Evolutionary conservation across 2,888 invertebrate genomes (phyloP), one percentile per base, ranked within the genome.

Genomic region (Yponomeuta cagnagella): DNA sequence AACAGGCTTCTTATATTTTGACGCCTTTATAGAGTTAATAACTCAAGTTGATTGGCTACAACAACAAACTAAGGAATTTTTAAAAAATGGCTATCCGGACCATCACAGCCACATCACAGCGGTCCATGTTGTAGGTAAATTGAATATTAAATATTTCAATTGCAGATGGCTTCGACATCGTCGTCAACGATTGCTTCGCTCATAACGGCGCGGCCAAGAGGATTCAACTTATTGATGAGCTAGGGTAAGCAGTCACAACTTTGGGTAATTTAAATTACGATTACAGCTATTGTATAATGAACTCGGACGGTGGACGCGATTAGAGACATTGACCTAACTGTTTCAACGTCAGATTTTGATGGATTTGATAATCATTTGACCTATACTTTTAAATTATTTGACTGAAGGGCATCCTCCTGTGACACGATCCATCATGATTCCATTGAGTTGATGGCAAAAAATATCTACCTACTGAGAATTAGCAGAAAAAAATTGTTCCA

Each of bases 201-300:
- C 98, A 98, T 85, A 98, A 98, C 87, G 98, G 98, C 67, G 98
- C 97, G 10, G 96, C 96, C 71, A 98, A 98, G 84, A 95, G 96
- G 79, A 97, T 98, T 78, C 97, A 97, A 82, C 93, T 98, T 65
- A 98, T 98, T 75, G 98, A 98, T 84, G 97, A 97, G 88, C 96
- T 95, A 83, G 98, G 98, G 96, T 96, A 90, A 88, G 93, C 52
- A 12, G 52, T 43, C 43, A 43, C 12, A 9, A 12, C 52, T 58
- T 58, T 58, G 0, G 52, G 52, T 12, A 58, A 58, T 58, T 58
- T 15, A 58, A 58, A 58, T 58, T 58, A 58, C 52, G 52, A 58
- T 15, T 58, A 58, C 52, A 58, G 52, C 52, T 58, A 58, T 12
- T 58, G 52, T 58, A 15, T 58, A 58, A 58, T 58, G 52, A 58